These are phyloP conservation scores for Cydia fagiglandana DNA, from an alignment of 1,140 invertebrate species.

Conservation along the genomic window DNA sequence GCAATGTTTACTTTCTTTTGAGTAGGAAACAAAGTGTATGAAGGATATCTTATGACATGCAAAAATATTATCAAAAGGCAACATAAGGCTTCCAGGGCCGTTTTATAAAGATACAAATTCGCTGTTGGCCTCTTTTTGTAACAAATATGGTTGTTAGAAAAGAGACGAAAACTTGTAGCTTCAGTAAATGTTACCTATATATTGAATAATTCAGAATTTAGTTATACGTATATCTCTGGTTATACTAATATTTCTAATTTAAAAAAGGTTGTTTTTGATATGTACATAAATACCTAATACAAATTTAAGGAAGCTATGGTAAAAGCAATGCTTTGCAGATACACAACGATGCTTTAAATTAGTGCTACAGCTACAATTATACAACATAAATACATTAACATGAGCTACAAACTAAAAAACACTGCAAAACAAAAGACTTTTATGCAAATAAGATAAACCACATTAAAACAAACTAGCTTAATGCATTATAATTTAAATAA, in stretches of 20 bases:
- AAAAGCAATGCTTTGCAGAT: background rate
- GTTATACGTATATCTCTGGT: no score
- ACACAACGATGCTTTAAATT: constrained; percentile 1
- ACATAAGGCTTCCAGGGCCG: background rate
- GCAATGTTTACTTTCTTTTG: background rate
- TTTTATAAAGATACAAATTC: no score
- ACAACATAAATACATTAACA: background rate
- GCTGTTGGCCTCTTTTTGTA: no score
- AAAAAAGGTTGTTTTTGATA: background rate
- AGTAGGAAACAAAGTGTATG: background rate
- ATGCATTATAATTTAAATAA: no score
- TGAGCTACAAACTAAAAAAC: background rate
- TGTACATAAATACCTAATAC: background rate
- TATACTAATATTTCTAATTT: no score
- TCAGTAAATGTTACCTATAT: no score
- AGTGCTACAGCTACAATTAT: background rate
- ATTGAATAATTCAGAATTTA: no score
- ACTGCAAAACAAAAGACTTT: background rate
- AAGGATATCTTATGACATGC: background rate
- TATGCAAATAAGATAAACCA: background rate
- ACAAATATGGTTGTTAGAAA: no score
- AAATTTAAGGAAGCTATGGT: background rate
- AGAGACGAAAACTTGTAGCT: no score
- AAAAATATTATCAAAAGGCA: background rate
- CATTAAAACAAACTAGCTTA: background rate